These are phyloP conservation scores for Crenuchus spilurus DNA, from an alignment of 2,797 vertebrate genomes.

Conservation along the genomic window DNA sequence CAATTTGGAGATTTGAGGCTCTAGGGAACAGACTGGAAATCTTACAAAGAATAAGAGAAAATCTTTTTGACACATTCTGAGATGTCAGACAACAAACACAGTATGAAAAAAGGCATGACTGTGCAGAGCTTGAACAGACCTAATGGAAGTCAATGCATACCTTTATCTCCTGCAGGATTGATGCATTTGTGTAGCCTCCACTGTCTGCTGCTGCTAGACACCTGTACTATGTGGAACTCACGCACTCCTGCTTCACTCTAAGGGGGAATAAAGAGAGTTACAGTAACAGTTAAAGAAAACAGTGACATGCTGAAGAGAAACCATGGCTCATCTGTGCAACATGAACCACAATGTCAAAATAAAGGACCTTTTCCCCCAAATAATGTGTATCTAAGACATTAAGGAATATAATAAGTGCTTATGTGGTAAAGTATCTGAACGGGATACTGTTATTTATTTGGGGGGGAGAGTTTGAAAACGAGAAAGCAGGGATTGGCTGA, in stretches of 20 bases:
- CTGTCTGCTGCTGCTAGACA: constrained; percentile 91
- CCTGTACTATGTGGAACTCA: constrained; percentile 96
- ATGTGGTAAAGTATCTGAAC: too few relatives aligned
- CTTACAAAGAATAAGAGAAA: too few relatives aligned
- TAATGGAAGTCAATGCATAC: constrained; percentile 66
- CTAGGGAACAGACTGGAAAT: not conserved
- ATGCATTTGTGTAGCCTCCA: constrained; percentile 92
- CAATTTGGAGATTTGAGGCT: not conserved
- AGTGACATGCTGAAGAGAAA: too few relatives aligned
- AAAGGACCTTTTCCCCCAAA: too few relatives aligned
- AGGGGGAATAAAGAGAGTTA: not conserved
- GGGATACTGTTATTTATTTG: too few relatives aligned
- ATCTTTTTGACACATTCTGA: not conserved
- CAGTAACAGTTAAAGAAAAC: not conserved
- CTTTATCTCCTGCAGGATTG: constrained; percentile 89
- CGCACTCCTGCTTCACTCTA: constrained; percentile 93
- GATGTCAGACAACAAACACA: not conserved
- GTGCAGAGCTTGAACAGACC: not conserved
- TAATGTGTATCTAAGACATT: too few relatives aligned
- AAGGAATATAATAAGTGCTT: too few relatives aligned
- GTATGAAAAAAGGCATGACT: not conserved
- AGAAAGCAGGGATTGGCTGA: not conserved
- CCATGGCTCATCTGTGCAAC: too few relatives aligned
- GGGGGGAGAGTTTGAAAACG: too few relatives aligned
- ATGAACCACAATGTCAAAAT: too few relatives aligned